Base-by-base conservation (phyloP, 2,797 vertebrate genomes). In the Poecilia picta region DNA sequence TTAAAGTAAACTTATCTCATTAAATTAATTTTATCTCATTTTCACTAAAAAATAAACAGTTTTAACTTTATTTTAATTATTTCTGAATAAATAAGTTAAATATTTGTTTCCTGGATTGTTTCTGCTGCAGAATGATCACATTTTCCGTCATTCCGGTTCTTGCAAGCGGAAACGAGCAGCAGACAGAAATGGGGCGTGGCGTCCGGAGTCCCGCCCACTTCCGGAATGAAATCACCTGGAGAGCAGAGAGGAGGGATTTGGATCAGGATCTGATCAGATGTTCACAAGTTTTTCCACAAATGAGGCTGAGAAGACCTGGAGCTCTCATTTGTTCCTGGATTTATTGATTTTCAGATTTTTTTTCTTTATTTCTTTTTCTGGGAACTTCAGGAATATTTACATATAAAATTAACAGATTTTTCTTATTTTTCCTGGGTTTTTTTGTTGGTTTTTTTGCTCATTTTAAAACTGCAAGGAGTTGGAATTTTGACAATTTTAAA, bases 161-260 rank as follows among this genome's bases (percentile, higher is more conserved):
- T 78, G 41, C 46, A 75, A 75, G 76, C 57, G 25, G 74, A 81
- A 76, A 72, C 49, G 2, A 23, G 16, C 75, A 76, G 1, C 49
- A 2, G 28, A 13, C 47, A 49, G 47, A 49, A 53, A 15, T 45
- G 82, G 81, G 92, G 92, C 78, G 87, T 76, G 76, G 79, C n/a
- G 49, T 72, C 28, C 0, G 11, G 7, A 12, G 41, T 8, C 33
- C 28, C 70, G 4, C 79, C 59, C 66, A 39, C 36, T 20, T 8
- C 31, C 46, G 1, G 71, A 12, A 15, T 28, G 49, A 73, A 72
- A 23, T 81, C 87, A 92, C 90, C 90, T 92, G 89, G 73, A 18
- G 72, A 41, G 75, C 31, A 15, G 39, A 59, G 18, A 10, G 62
- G 8, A 23, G 62, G 33, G 66, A 20, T 20, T 49, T 20, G n/a